These are phyloP conservation scores for Alviniconcha marisindica DNA, from an alignment of 1,140 invertebrate species.

Conservation along the genomic window DNA sequence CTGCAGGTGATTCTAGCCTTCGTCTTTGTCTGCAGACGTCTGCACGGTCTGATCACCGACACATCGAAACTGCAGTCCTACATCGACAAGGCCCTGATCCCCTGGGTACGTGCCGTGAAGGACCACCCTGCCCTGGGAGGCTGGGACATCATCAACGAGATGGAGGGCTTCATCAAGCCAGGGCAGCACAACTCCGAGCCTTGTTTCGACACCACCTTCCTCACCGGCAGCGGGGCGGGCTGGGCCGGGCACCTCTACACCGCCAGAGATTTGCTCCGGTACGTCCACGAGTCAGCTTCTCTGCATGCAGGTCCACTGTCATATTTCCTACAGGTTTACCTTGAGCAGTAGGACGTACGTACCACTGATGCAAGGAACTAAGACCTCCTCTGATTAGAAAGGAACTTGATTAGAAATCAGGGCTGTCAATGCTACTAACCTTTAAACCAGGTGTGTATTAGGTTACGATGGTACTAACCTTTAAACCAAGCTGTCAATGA, in stretches of 20 bases:
- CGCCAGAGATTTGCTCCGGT: slow-evolving; percentile 58
- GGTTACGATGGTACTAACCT: too few relatives aligned
- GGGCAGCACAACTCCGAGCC: slow-evolving; percentile 63
- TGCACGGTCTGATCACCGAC: slow-evolving; percentile 65
- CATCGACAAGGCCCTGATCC: slow-evolving; percentile 71
- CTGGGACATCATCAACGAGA: slow-evolving; percentile 76
- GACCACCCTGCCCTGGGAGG: slow-evolving; percentile 72
- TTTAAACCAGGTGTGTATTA: too few relatives aligned
- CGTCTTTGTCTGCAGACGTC: slow-evolving; percentile 40
- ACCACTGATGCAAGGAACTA: too few relatives aligned
- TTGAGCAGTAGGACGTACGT: too few relatives aligned
- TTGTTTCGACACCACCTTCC: slow-evolving; percentile 72
- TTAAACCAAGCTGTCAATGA: too few relatives aligned
- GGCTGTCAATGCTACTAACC: too few relatives aligned
- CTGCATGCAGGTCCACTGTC: too few relatives aligned
- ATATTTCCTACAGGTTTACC: too few relatives aligned
- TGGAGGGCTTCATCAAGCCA: slow-evolving; percentile 71
- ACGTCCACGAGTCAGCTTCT: too few relatives aligned
- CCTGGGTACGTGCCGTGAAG: slow-evolving; percentile 68
- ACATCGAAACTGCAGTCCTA: slow-evolving; percentile 72
- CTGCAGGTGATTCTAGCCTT: too few relatives aligned
- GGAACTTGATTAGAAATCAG: too few relatives aligned
- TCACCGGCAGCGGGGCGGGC: slow-evolving; percentile 69
- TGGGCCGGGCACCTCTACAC: slow-evolving; percentile 68
- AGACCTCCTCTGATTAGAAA: too few relatives aligned